phyloP scores from a whole-genome alignment of 1,140 invertebrate species.

The Chrysoperla carnea region DNA sequence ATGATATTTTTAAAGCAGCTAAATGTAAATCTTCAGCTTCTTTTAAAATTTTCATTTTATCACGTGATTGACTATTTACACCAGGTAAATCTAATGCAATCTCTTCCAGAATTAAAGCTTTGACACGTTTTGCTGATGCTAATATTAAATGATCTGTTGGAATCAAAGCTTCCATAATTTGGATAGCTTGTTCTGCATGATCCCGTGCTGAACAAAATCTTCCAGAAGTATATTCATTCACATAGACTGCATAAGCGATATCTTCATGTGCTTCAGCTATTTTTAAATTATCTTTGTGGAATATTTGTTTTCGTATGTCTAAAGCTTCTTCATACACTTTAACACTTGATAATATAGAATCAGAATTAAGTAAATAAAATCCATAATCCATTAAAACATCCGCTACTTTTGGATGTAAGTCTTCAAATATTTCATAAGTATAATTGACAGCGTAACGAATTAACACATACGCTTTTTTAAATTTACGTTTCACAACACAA shows the following conservation, averaged over 20 bases:
- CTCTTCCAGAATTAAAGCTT: slow-evolving; percentile 83
- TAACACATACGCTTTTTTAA: slow-evolving; percentile 57
- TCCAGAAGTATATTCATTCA: slow-evolving; percentile 78
- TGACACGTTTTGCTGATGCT: slow-evolving; percentile 75
- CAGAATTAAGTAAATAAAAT: slow-evolving; percentile 80
- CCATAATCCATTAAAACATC: slow-evolving; percentile 74
- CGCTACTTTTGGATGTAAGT: slow-evolving; percentile 59
- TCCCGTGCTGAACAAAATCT: slow-evolving; percentile 60
- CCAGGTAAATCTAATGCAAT: slow-evolving; percentile 61
- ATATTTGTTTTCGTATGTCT: slow-evolving; percentile 52
- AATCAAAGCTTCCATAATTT: slow-evolving; percentile 59
- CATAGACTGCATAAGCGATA: slow-evolving; percentile 80
- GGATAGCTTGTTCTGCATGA: slow-evolving; percentile 66
- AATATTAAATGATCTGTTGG: slow-evolving; percentile 66
- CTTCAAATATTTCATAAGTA: slow-evolving; percentile 41
- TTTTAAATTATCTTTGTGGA: slow-evolving; percentile 68
- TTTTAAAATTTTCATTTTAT: slow-evolving; percentile 34
- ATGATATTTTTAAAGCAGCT: slow-evolving; percentile 55
- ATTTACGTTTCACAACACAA: slow-evolving; percentile 73
- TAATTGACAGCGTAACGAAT: slow-evolving; percentile 64
- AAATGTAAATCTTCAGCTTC: slow-evolving; percentile 71
- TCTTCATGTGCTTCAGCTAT: slow-evolving; percentile 79
- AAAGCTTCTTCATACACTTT: slow-evolving; percentile 69
- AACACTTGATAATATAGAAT: slow-evolving; percentile 64
- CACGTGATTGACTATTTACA: slow-evolving; percentile 7